These are phyloP conservation scores for Pseudocheirus occidentalis DNA, from an alignment of 2,797 vertebrate genomes.

Conservation along the genomic window DNA sequence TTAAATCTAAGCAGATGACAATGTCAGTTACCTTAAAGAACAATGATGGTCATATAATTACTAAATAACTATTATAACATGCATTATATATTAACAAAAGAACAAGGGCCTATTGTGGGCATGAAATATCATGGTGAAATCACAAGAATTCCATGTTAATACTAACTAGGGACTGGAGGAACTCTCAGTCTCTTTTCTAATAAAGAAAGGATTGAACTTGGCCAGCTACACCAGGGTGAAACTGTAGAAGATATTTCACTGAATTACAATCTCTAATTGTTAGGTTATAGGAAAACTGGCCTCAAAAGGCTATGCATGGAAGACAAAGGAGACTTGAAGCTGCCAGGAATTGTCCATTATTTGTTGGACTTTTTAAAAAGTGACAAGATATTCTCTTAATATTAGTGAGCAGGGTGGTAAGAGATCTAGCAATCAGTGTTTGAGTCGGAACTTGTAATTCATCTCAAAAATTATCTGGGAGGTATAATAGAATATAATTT, in stretches of 20 bases:
- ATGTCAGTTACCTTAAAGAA: not conserved
- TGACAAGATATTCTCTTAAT: not conserved
- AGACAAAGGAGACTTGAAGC: not conserved
- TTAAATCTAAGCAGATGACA: not conserved
- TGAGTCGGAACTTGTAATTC: not conserved
- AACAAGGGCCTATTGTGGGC: not conserved
- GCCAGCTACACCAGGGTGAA: not conserved
- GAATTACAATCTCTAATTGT: not conserved
- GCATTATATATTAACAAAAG: not conserved
- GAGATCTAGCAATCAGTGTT: not conserved
- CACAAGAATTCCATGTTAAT: not conserved
- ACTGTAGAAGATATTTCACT: not conserved
- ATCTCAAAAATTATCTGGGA: not conserved
- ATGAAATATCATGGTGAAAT: not conserved
- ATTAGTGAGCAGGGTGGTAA: not conserved
- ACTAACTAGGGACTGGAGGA: not conserved
- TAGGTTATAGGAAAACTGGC: not conserved
- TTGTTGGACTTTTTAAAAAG: not conserved
- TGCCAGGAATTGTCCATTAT: not conserved
- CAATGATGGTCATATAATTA: not conserved
- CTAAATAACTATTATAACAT: not conserved
- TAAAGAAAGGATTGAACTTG: not conserved
- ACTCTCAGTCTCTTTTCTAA: not conserved
- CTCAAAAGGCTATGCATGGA: not conserved
- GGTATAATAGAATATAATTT: not conserved